A percentile compares a stretch with the other conserved stretches of the same genome.
Evolutionary conservation across 2,888 invertebrate genomes (phyloP).

Genomic region (Drosophila austrosaltans): DNA sequence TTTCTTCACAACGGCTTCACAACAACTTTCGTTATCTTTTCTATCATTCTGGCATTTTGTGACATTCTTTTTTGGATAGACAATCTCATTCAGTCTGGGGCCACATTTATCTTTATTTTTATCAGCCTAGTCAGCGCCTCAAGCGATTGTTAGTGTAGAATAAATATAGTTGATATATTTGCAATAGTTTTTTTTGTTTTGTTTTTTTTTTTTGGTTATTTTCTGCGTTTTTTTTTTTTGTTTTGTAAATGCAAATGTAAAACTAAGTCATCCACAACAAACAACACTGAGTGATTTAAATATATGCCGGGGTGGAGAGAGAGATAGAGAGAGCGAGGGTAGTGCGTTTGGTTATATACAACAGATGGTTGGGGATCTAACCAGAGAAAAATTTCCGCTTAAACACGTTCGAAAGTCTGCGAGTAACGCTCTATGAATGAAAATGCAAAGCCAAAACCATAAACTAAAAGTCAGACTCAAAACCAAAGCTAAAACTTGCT

Average conservation of each 20-base stretch:
- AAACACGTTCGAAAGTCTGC: constrained; percentile 45
- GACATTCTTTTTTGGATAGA: constrained; percentile 3
- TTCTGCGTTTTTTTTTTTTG: constrained; percentile 23
- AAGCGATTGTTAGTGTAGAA: constrained; percentile 33
- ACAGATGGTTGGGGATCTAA: constrained; percentile 2
- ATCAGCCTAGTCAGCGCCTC: constrained; percentile 2
- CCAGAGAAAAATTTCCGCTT: background rate
- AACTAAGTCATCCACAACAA: constrained; percentile 5
- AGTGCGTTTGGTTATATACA: constrained; percentile 13
- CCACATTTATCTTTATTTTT: constrained; percentile 2
- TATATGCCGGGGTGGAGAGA: background rate
- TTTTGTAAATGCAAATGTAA: background rate
- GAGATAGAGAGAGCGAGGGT: background rate
- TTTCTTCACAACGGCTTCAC: constrained; percentile 7
- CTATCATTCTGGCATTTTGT: constrained; percentile 2
- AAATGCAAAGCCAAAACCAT: constrained; percentile 38
- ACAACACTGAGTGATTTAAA: background rate
- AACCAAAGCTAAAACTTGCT: constrained; percentile 35
- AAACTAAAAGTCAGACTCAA: constrained; percentile 44
- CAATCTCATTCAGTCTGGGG: constrained; percentile 4
- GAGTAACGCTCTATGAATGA: constrained; percentile 42
- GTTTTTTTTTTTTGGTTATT: constrained; percentile 25
- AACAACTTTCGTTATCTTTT: background rate
- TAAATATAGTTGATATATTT: constrained; percentile 39
- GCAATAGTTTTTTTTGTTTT: constrained; percentile 18